Conservation (phyloP, 2,113 vertebrate genomes). For the Semicossyphus pulcher region DNA sequence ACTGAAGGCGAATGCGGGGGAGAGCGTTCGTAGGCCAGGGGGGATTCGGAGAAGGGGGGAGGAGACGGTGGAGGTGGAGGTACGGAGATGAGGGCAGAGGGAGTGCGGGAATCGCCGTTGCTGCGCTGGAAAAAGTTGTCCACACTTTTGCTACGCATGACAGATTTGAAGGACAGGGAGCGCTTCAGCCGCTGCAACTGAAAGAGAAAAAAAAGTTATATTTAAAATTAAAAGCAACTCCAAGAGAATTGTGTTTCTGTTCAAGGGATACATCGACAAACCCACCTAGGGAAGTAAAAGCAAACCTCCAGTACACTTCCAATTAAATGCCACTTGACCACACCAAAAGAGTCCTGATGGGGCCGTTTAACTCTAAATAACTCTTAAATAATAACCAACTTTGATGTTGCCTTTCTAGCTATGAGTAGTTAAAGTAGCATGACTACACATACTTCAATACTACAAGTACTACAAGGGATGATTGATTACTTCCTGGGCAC, state of each 20-base stretch:
- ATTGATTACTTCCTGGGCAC: not conserved
- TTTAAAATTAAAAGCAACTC: too few relatives aligned
- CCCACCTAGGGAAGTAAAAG: too few relatives aligned
- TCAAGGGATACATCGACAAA: too few relatives aligned
- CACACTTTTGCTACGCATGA: constrained; percentile 91
- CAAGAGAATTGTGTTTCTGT: too few relatives aligned
- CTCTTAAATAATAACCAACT: not conserved
- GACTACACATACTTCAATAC: too few relatives aligned
- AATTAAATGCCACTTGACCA: not conserved
- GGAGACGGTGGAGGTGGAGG: constrained; percentile 78
- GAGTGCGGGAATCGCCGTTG: constrained; percentile 81
- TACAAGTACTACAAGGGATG: not conserved
- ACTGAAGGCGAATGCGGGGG: constrained; percentile 74
- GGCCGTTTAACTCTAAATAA: not conserved
- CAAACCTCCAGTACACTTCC: too few relatives aligned
- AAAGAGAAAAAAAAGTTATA: constrained; percentile 40
- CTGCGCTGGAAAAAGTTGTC: constrained; percentile 92
- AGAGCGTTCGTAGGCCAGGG: constrained; percentile 73
- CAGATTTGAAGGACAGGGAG: constrained; percentile 90
- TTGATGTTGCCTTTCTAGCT: not conserved
- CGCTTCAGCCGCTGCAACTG: constrained; percentile 91
- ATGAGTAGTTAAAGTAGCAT: not conserved
- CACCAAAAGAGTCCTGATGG: not conserved
- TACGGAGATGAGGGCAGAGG: constrained; percentile 83
- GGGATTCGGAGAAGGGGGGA: constrained; percentile 67